Evolutionary conservation across 2,113 vertebrate species (phyloP).

Genomic region (Echinops telfairi): DNA sequence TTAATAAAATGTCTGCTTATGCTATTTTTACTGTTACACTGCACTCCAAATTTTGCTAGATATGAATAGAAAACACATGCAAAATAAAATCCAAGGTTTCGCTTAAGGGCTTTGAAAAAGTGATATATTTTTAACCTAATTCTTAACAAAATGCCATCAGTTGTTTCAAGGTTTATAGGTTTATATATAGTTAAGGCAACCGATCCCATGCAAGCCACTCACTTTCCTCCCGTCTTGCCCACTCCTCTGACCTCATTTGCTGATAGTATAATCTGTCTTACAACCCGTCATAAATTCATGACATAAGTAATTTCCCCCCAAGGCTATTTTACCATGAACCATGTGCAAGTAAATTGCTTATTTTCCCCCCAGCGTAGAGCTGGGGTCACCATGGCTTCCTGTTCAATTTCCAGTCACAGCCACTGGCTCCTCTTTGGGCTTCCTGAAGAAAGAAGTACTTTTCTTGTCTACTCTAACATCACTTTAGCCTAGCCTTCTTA

Average conservation of each 20-base stretch:
- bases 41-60: not conserved
- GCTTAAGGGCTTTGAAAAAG: constrained; percentile 44
- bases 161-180: constrained; percentile 80
- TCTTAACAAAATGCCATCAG: constrained; percentile 57
- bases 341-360: constrained; percentile 85
- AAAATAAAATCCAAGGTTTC: constrained; percentile 64
- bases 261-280: constrained; percentile 89
- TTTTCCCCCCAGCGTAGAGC: constrained; percentile 77
- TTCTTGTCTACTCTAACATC: constrained; percentile 62
- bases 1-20: constrained; percentile 44
- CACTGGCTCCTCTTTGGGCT: constrained; percentile 49
- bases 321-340: constrained; percentile 86
- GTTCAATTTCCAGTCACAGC: constrained; percentile 77
- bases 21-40: constrained; percentile 38
- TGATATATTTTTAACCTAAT: constrained; percentile 24
- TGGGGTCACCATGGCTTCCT: constrained; percentile 81
- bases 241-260: constrained; percentile 87
- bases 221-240: constrained; percentile 78
- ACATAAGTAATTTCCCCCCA: constrained; percentile 87
- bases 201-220: constrained; percentile 75
- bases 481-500: constrained; percentile 73
- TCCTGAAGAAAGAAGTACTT: constrained; percentile 58
- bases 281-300: constrained; percentile 86
- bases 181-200: constrained; percentile 76
- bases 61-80: constrained; percentile 33